phyloP scores from a whole-genome alignment of 2,797 vertebrate species.

The Falco columbarius region DNA sequence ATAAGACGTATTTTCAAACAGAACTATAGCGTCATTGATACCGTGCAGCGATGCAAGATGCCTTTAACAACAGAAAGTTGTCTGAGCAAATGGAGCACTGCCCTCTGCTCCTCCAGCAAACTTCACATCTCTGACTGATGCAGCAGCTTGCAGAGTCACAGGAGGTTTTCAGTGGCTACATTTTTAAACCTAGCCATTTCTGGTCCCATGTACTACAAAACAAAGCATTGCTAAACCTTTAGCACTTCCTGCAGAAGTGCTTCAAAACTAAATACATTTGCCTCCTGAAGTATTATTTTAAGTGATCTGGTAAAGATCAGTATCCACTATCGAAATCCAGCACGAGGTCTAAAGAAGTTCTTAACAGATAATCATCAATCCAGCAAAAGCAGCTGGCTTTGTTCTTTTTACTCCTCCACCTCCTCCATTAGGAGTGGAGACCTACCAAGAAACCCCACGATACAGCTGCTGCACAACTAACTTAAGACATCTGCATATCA shows the following conservation, averaged over 20 bases:
- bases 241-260: not conserved
- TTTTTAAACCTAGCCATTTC: not conserved
- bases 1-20: not conserved
- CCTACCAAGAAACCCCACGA: not conserved
- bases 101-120: not conserved
- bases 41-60: not conserved
- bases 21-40: not conserved
- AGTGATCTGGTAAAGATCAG: not conserved
- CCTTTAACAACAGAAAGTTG: not conserved
- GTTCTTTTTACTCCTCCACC: not conserved
- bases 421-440: not conserved
- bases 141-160: not conserved
- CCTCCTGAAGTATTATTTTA: not conserved
- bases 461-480: not conserved
- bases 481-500: not conserved
- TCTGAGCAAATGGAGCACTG: not conserved
- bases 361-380: not conserved
- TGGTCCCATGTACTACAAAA: not conserved
- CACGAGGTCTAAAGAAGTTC: not conserved
- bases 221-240: not conserved
- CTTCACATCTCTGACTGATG: not conserved
- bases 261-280: not conserved
- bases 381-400: not conserved
- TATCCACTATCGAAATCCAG: not conserved
- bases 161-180: not conserved